These are phyloP conservation scores for Herpetotheres cachinnans DNA, from an alignment of 2,113 vertebrate genomes.

Conservation along the genomic window DNA sequence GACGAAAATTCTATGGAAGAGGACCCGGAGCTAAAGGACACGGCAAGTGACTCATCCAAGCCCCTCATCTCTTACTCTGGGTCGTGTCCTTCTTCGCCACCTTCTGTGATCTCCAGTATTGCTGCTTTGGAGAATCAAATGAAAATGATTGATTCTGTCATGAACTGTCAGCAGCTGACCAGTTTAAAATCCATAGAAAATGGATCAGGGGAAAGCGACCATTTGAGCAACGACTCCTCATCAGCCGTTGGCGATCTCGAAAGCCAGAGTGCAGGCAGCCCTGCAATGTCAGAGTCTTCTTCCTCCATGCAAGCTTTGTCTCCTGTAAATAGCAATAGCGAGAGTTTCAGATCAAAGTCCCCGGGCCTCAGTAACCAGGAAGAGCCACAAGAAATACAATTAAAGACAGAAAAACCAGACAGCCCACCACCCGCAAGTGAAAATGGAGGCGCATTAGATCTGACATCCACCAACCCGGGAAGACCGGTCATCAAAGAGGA, in stretches of 20 bases:
- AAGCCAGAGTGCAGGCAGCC: constrained; percentile 91
- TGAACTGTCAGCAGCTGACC: constrained; percentile 84
- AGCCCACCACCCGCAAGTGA: constrained; percentile 83
- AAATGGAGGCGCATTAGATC: constrained; percentile 91
- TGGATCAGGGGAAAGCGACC: constrained; percentile 88
- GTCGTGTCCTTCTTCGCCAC: constrained; percentile 87
- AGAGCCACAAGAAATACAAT: constrained; percentile 82
- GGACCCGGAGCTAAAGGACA: constrained; percentile 84
- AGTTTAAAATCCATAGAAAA: constrained; percentile 84
- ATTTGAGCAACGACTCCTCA: constrained; percentile 87
- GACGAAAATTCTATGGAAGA: constrained; percentile 97
- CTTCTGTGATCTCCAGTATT: constrained; percentile 95
- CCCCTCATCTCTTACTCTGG: constrained; percentile 78
- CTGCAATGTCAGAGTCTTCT: constrained; percentile 91
- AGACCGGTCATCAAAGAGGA: constrained; percentile 93
- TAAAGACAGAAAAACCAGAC: constrained; percentile 95
- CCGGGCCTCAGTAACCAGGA: constrained; percentile 82
- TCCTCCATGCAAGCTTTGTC: constrained; percentile 91
- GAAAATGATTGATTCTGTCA: constrained; percentile 95
- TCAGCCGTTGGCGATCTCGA: constrained; percentile 87
- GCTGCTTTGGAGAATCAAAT: constrained; percentile 97
- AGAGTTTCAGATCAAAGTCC: constrained; percentile 90
- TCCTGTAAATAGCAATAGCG: constrained; percentile 86
- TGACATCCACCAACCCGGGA: constrained; percentile 86
- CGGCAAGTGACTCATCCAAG: constrained; percentile 77